Percentiles rank a stretch among this genome's conserved stretches.
These are phyloP conservation scores for Macrotis lagotis DNA, from an alignment of 2,113 vertebrate genomes.

Conservation along the genomic window DNA sequence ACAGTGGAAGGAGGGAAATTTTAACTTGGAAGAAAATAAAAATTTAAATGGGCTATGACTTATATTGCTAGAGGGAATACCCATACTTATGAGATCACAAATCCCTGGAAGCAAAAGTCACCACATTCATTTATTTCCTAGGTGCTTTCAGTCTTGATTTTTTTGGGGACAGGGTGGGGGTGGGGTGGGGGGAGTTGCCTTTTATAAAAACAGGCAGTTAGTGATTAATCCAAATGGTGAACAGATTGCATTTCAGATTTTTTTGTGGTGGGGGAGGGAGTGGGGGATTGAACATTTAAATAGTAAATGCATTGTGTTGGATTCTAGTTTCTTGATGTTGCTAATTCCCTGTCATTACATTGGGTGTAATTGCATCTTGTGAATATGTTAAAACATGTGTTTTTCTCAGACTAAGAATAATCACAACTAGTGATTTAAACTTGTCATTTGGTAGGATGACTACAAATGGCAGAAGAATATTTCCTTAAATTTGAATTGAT, in stretches of 20 bases:
- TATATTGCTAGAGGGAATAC: neutral
- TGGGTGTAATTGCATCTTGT: constrained; percentile 66
- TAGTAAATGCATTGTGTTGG: constrained; percentile 57
- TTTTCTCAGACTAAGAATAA: constrained; percentile 78
- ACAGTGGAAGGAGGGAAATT: neutral
- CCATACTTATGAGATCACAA: neutral
- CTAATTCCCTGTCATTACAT: constrained; percentile 53
- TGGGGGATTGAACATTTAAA: constrained; percentile 54
- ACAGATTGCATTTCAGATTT: constrained; percentile 71
- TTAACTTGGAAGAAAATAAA: neutral
- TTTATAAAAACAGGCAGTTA: constrained; percentile 17
- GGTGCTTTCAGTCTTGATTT: neutral
- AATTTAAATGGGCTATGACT: neutral
- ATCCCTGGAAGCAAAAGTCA: neutral
- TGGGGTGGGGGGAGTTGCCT: neutral
- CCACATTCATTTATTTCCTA: neutral
- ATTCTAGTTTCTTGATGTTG: constrained; percentile 65
- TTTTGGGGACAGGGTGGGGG: neutral
- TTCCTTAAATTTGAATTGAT: constrained; percentile 63
- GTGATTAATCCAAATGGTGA: constrained; percentile 70
- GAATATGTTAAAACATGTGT: constrained; percentile 74
- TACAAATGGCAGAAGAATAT: constrained; percentile 72
- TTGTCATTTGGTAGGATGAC: constrained; percentile 74
- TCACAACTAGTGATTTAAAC: constrained; percentile 78
- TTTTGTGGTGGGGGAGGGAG: neutral